Conservation (phyloP, 2,888 invertebrate species). For the Onchidella celtica region DNA sequence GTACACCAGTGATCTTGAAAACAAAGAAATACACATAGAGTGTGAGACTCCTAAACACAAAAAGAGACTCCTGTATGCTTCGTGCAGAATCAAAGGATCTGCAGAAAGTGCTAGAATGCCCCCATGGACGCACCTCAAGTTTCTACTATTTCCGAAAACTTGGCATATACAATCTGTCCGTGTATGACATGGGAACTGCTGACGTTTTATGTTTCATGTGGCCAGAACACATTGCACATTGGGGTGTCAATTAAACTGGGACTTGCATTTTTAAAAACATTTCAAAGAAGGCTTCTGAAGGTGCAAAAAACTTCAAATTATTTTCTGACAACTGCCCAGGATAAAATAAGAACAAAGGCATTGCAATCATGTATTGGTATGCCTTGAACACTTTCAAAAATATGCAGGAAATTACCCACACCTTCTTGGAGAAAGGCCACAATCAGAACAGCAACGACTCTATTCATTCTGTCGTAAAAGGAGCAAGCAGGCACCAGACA, state of each 20-base stretch:
- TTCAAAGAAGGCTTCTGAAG: no score
- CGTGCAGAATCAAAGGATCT: no score
- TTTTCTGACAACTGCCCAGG: slow-evolving; percentile 8
- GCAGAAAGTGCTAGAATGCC: slow-evolving; percentile 7
- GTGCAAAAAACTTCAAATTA: not conserved
- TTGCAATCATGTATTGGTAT: no score
- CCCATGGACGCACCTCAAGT: not conserved
- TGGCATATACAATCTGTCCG: not conserved
- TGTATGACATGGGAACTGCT: not conserved
- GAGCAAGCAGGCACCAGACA: not conserved
- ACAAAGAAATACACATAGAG: no score
- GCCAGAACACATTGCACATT: not conserved
- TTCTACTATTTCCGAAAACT: not conserved
- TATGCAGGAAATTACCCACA: slow-evolving; percentile 12
- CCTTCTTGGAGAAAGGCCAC: slow-evolving; percentile 8
- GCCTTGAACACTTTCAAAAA: not conserved
- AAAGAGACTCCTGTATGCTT: no score
- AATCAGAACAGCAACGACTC: slow-evolving; percentile 1
- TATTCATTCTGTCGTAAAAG: slow-evolving; percentile 2
- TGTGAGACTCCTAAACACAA: no score
- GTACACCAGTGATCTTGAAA: no score
- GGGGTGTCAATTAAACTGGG: not conserved
- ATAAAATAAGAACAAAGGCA: slow-evolving; percentile 6
- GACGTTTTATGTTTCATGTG: not conserved
- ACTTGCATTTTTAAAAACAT: not conserved